These are phyloP conservation scores for Torymus tubicola DNA, from an alignment of 2,888 invertebrate species.

Conservation along the genomic window DNA sequence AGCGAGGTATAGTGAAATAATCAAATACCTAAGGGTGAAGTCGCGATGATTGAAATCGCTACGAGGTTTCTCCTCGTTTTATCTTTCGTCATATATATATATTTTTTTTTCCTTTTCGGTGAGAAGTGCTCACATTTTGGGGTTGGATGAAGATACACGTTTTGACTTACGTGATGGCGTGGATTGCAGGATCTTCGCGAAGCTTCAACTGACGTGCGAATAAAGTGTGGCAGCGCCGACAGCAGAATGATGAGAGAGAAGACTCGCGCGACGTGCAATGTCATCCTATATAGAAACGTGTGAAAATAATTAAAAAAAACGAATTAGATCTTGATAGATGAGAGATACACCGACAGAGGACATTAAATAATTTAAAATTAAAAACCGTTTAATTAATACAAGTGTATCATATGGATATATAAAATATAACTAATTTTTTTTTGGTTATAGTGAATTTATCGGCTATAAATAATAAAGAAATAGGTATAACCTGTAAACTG, in stretches of 20 bases:
- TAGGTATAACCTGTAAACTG: no score
- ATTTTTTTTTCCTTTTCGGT: no score
- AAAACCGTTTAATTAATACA: no score
- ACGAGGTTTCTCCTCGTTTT: neutral
- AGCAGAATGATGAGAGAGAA: neutral
- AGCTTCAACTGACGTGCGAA: neutral
- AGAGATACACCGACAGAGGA: no score
- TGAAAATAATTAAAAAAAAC: no score
- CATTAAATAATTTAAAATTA: no score
- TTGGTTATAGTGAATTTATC: no score
- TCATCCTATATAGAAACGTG: neutral
- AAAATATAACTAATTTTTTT: no score
- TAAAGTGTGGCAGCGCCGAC: neutral
- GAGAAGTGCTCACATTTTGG: neutral
- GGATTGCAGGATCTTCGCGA: conserved; percentile 31
- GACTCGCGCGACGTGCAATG: neutral
- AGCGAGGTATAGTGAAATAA: conserved; percentile 48
- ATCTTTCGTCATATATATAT: conserved; percentile 1
- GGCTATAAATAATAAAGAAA: no score
- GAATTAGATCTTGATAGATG: no score
- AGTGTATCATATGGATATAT: no score
- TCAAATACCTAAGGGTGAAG: conserved; percentile 27
- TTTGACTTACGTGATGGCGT: conserved; percentile 20
- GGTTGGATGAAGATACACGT: neutral
- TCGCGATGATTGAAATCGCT: conserved; percentile 27